These are phyloP conservation scores for Eulemur mongoz DNA, from an alignment of 2,797 vertebrate genomes.

Conservation along the genomic window DNA sequence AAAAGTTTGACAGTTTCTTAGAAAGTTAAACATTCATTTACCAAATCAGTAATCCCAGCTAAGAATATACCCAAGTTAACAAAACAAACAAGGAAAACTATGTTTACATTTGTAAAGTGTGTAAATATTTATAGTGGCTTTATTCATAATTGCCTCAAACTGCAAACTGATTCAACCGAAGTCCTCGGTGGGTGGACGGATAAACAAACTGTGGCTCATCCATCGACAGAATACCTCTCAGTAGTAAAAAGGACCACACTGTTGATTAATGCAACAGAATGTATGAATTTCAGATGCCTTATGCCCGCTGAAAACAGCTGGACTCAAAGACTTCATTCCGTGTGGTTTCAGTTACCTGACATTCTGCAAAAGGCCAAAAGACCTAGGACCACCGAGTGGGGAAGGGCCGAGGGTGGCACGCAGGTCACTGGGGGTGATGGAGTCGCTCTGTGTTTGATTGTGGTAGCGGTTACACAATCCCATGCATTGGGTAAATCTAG, in stretches of 20 bases:
- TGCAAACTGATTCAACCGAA: neutral
- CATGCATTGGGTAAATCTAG: neutral
- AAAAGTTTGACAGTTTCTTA: neutral
- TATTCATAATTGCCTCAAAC: neutral
- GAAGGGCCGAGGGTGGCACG: neutral
- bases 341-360: neutral
- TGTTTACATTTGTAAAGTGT: neutral
- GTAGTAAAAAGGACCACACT: neutral
- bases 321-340: neutral
- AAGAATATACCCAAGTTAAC: neutral
- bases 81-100: neutral
- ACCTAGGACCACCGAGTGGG: neutral
- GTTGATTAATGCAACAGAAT: neutral
- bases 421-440: neutral
- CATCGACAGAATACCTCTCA: neutral
- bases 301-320: neutral
- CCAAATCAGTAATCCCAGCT: neutral
- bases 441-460: neutral
- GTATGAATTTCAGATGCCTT: neutral
- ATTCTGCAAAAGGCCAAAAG: neutral
- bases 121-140: neutral
- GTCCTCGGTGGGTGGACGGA: neutral
- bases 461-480: neutral
- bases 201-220: neutral
- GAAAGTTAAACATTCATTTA: neutral